Evolutionary conservation across 2,113 vertebrate genomes (phyloP).

Genomic region (Eleginops maclovinus): DNA sequence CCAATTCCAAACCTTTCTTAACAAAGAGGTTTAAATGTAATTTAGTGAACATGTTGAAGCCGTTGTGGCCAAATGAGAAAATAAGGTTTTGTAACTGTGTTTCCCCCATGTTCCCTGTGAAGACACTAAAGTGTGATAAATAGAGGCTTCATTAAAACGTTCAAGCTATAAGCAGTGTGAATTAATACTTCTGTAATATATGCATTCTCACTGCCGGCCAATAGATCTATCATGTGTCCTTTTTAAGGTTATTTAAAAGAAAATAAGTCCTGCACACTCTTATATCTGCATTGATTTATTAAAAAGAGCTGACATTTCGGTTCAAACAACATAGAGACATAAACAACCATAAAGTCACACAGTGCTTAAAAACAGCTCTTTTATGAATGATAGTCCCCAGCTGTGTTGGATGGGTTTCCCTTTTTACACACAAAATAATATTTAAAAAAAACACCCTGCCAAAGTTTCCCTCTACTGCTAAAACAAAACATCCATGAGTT

Average conservation of each 20-base stretch:
- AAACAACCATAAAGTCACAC: neutral
- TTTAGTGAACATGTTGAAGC: conserved; percentile 49
- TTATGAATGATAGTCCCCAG: neutral
- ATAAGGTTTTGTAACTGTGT: neutral
- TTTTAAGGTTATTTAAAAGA: no score
- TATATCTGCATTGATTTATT: no score
- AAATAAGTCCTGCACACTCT: no score
- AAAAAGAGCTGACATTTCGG: neutral
- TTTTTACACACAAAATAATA: neutral
- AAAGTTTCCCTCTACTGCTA: neutral
- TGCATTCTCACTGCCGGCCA: no score
- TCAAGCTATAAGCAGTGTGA: neutral
- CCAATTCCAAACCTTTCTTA: conserved; percentile 36
- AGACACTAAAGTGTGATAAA: neutral
- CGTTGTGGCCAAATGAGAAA: conserved; percentile 1
- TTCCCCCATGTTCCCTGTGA: neutral
- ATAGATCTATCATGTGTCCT: no score
- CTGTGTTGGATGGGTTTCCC: neutral
- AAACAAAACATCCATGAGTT: neutral
- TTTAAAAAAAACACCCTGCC: neutral
- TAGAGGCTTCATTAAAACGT: neutral
- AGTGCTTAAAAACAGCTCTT: neutral
- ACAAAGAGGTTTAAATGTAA: conserved; percentile 47
- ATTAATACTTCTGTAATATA: no score
- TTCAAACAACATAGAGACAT: neutral